A percentile compares a stretch with the other conserved stretches of the same genome.
These are phyloP conservation scores for Patella vulgata DNA, from an alignment of 1,140 invertebrate species.

Conservation along the genomic window DNA sequence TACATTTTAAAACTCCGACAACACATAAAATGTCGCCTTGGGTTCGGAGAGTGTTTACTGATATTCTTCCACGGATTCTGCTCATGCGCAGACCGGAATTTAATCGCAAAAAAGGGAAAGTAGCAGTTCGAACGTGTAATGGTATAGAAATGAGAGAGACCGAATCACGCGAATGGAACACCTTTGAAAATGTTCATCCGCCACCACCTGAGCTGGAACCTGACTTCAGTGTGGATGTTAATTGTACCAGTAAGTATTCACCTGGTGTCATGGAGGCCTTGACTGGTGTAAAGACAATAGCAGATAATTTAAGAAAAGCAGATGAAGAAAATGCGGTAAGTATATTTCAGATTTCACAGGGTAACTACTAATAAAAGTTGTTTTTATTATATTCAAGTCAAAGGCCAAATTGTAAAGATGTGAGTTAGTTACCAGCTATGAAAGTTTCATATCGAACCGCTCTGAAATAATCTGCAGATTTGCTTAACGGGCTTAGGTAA, in stretches of 20 bases:
- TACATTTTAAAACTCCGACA: slow-evolving; percentile 63
- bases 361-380: no score
- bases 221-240: no score
- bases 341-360: no score
- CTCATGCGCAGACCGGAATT: slow-evolving; percentile 61
- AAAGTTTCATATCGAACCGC: no score
- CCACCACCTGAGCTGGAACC: no score
- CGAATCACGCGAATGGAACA: slow-evolving; percentile 11
- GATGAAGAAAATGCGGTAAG: slow-evolving; percentile 54
- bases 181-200: slow-evolving; percentile 28
- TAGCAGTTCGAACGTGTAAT: slow-evolving; percentile 70
- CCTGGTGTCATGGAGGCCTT: slow-evolving; percentile 89
- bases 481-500: no score
- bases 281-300: slow-evolving; percentile 93
- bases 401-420: no score
- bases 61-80: slow-evolving; percentile 63
- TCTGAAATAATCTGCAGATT: no score
- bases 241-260: slow-evolving; percentile 28
- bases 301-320: slow-evolving; percentile 87
- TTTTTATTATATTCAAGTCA: no score
- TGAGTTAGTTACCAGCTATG: no score
- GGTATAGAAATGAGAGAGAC: slow-evolving; percentile 79
- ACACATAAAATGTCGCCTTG: slow-evolving; percentile 66
- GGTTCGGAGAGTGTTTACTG: slow-evolving; percentile 63
- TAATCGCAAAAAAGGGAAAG: neutral